Base-by-base conservation (phyloP, 92 coral and sea anemone species). In the Actinostola sp. region DNA sequence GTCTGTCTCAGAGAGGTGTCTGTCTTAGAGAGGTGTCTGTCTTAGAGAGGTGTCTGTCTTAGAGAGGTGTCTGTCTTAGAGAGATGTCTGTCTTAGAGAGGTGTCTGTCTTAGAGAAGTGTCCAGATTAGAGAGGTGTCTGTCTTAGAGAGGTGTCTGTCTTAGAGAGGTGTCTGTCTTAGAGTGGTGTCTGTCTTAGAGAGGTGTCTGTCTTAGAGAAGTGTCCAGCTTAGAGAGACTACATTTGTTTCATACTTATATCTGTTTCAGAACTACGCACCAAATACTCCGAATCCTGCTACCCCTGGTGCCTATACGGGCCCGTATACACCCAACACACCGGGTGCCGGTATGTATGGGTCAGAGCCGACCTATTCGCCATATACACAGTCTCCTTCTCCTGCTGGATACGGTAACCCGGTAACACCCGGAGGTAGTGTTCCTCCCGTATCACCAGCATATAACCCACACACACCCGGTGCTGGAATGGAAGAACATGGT, bases 371-470 rank as follows among this genome's bases (percentile, higher is more conserved):
- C 61, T 94, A 94, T 75, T 94, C 98, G 6, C 98, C 98, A 1
- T 94, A 91, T 69, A 89, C 93, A 8, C 97, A 94, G 79, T 88
- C 98, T 0, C 98, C 98, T 50, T 94, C 98, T 56, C 98, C 98
- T 27, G 98, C 90, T 6, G 97, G 94, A 16, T 93, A 81, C 72
- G 96, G 91, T 34, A 93, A 93, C 82, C 98, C 98, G 11, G 90
- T 88, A 86, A 93, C 98, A 3, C 98, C 98, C 3, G 98, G 98
- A n/a, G 93, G 93, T 61, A 84, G 86, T 75, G 80, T 92, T 35
- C 88, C 97, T 17, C 98, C 98, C 30, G 88, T 91, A 55, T 93
- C 98, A 6, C 98, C 98, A 46, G 97, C 97, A 39, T 91, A 72
- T 69, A 88, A 91, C 71, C 98, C 98, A 32, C 97, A 81, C 76